Conservation (phyloP, 2,797 vertebrate species). For the Fundulus diaphanus region DNA sequence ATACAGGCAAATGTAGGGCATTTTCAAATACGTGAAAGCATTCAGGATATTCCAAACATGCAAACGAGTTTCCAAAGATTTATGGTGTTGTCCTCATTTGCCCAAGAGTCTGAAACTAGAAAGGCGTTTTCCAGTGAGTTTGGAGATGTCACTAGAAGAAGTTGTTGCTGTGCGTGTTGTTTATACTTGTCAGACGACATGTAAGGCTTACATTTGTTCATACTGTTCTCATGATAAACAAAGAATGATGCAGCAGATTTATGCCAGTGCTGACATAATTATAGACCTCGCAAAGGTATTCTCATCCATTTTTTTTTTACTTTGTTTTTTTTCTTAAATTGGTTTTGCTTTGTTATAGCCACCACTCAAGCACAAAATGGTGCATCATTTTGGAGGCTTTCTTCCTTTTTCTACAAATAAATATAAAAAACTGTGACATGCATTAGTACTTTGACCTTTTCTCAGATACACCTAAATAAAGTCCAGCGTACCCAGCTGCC, state of each 20-base stretch:
- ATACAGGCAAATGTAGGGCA: slow-evolving; percentile 26
- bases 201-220: not conserved
- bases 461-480: not conserved
- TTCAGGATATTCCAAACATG: slow-evolving; percentile 14
- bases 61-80: slow-evolving; percentile 6
- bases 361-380: not conserved
- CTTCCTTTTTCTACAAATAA: not conserved
- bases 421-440: not conserved
- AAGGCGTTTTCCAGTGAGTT: not conserved
- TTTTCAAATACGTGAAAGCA: slow-evolving; percentile 15
- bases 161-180: not conserved
- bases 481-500: not conserved
- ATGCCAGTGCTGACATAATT: not conserved
- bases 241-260: not conserved
- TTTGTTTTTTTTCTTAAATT: too few species aligned
- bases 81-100: not conserved
- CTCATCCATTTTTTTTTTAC: too few species aligned
- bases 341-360: not conserved
- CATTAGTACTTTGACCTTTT: not conserved
- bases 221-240: not conserved
- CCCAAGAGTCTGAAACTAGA: not conserved
- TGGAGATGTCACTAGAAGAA: not conserved
- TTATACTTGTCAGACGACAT: slow-evolving; percentile 6
- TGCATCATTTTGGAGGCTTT: not conserved
- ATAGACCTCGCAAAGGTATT: too few species aligned